Conservation (phyloP, 2,113 vertebrate species). For the Bucco capensis region DNA sequence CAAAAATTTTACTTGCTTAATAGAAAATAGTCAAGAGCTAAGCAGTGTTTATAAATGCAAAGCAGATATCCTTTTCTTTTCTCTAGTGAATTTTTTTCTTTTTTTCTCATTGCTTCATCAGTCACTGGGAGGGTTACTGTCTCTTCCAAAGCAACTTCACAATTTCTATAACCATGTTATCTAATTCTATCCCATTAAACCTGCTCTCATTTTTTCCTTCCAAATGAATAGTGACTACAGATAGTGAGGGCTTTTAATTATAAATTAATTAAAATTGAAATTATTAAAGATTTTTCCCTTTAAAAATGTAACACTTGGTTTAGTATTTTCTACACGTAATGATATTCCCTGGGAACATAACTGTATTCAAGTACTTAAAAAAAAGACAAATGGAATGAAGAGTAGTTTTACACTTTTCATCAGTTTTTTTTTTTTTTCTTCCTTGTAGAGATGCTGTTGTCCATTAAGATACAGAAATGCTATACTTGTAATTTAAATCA, state of each 20-base stretch:
- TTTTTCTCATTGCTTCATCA: neutral
- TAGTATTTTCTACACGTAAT: neutral
- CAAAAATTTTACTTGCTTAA: neutral
- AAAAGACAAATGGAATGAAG: neutral
- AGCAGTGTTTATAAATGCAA: neutral
- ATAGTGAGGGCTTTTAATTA: neutral
- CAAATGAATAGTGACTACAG: neutral
- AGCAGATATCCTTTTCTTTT: neutral
- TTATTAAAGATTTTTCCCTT: neutral
- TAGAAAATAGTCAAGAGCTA: neutral
- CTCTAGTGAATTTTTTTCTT: neutral
- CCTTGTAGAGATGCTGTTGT: neutral
- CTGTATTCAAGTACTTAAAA: neutral
- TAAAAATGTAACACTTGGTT: neutral
- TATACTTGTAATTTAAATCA: neutral
- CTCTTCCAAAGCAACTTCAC: neutral
- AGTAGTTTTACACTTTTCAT: neutral
- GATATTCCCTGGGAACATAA: neutral
- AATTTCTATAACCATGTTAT: neutral
- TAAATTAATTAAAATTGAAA: constrained; percentile 1
- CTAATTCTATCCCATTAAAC: neutral
- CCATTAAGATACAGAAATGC: neutral
- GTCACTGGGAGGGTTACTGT: neutral
- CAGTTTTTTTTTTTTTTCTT: neutral
- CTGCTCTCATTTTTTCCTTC: neutral